Base-by-base conservation (phyloP, 2,797 vertebrate genomes). In the Natrix natrix region DNA sequence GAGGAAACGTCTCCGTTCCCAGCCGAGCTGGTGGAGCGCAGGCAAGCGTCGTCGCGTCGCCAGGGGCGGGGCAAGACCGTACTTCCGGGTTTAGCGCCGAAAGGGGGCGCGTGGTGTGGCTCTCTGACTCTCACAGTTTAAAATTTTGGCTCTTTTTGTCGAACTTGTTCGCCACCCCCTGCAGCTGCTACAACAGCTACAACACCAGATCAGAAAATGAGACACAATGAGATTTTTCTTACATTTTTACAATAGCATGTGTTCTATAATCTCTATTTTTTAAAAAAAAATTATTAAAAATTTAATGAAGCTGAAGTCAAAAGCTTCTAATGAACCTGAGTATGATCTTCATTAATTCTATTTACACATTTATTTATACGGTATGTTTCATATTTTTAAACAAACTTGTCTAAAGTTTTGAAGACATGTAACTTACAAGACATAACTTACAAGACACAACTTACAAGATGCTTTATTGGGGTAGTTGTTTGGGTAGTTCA, bases 401-500 rank as follows among this genome's bases (percentile, higher is more conserved):
- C 24, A 48, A n/a, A 7, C 1, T 92, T 89, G 92, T 91, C 11
- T 86, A 8, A 90, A 86, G 32, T n/a, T 37, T 52, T 91, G 0
- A 78, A 94, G 91, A 94, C 20, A 22, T 93, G 92, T 60, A 0
- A 98, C 98, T 98, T 97, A 99, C 99, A 99, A 88, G 89, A 95
- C 0, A 57, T 54, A 7, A 43, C 1, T 54, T 1, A 54, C 52
- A 78, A 94, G 92, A 94, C 16, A 20, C 93, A 0, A 98, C 99
- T 98, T 97, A 99, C 99, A 99, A 87, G 88, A 95, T 0, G 98
- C 98, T 52, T 92, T 55, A 52, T 98, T 97, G 61, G 98, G 98
- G 4, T 99, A 99, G 90, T 95, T 97, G 4, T 96, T 94, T 63
- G 99, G 99, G 93, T 98, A 99, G 91, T 98, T 98, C 63, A 97